phyloP scores from a whole-genome alignment of 2,888 invertebrate species.

The Idaea biselata region DNA sequence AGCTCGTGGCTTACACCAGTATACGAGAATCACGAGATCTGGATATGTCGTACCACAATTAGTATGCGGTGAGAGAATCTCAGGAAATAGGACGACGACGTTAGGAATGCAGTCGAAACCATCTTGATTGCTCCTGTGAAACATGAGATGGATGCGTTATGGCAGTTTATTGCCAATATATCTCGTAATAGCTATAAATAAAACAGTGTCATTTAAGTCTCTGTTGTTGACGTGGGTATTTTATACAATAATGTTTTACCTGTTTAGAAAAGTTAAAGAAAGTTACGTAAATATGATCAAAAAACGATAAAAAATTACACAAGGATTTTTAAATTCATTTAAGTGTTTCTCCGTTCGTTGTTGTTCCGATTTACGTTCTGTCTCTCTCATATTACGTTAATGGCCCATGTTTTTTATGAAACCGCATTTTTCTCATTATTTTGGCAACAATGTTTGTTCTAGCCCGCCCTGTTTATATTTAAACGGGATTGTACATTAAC shows the following conservation, averaged over 20 bases:
- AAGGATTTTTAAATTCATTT: neutral
- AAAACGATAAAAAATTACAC: neutral
- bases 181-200: neutral
- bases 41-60: constrained; percentile 2
- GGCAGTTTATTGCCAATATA: neutral
- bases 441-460: neutral
- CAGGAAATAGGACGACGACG: neutral
- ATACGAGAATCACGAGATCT: neutral
- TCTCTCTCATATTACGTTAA: too few relatives aligned
- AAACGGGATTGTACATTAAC: neutral
- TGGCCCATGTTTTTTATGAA: neutral
- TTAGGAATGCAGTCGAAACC: neutral
- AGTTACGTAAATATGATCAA: neutral
- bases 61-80: neutral
- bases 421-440: neutral
- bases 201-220: neutral
- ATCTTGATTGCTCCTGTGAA: constrained; percentile 3
- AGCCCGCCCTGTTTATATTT: neutral
- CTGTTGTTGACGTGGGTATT: neutral
- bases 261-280: too few relatives aligned
- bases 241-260: too few relatives aligned
- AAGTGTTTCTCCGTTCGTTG: too few relatives aligned
- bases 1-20: neutral
- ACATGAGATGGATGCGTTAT: constrained; percentile 1
- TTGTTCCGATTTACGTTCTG: too few relatives aligned